phyloP scores from a whole-genome alignment of 2,113 vertebrate genomes.

The Ornithorhynchus anatinus region DNA sequence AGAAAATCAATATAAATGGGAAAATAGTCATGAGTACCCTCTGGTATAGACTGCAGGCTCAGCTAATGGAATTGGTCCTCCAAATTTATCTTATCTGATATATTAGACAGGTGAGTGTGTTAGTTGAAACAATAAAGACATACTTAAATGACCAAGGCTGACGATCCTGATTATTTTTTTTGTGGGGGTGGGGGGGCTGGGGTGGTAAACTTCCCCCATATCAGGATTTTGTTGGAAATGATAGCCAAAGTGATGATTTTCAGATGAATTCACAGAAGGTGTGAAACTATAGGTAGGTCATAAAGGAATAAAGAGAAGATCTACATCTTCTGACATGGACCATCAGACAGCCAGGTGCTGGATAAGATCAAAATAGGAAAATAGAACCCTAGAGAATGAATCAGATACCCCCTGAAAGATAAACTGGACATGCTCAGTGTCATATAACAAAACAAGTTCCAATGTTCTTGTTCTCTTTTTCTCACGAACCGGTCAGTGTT shows the following conservation, averaged over 20 bases:
- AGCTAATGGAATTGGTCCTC: not conserved
- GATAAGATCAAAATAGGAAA: conserved; percentile 26
- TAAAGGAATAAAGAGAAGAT: conserved; percentile 24
- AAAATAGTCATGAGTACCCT: not conserved
- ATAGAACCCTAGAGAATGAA: conserved; percentile 34
- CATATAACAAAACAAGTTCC: conserved; percentile 39
- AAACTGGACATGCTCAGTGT: conserved; percentile 22
- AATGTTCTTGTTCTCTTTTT: conserved; percentile 41
- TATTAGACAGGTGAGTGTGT: not conserved
- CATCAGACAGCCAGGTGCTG: conserved; percentile 39
- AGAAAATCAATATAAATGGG: conserved; percentile 17
- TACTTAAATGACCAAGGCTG: not conserved
- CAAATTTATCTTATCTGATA: not conserved
- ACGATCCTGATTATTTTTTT: no score
- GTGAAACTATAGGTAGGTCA: conserved; percentile 20
- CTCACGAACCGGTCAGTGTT: conserved; percentile 38
- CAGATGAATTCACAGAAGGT: conserved; percentile 30
- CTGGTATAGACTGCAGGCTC: not conserved
- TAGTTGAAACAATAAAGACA: not conserved
- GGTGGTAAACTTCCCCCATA: no score
- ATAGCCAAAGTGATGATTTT: not conserved
- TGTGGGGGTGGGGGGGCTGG: no score
- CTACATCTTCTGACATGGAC: conserved; percentile 11
- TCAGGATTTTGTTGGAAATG: conserved; percentile 6
- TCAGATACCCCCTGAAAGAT: conserved; percentile 43